Evolutionary conservation across 2,888 invertebrate genomes (phyloP).

Genomic region (Lycophotia porphyrea): DNA sequence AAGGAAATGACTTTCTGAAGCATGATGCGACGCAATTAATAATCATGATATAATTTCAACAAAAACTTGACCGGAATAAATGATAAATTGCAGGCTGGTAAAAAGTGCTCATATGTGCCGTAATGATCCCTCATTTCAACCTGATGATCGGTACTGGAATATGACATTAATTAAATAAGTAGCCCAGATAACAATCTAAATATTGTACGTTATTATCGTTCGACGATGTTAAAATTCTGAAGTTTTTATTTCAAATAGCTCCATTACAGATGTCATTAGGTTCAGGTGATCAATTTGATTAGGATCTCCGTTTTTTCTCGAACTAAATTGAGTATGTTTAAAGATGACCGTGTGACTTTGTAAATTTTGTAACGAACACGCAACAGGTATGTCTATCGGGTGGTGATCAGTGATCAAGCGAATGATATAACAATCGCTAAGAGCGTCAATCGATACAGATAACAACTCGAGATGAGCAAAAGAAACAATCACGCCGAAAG

Average conservation of each 20-base stretch:
- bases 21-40: constrained; percentile 80
- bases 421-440: constrained; percentile 51
- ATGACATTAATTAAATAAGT: constrained; percentile 63
- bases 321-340: constrained; percentile 38
- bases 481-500: constrained; percentile 78
- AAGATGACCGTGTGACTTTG: constrained; percentile 44
- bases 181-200: constrained; percentile 58
- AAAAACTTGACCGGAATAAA: constrained; percentile 81
- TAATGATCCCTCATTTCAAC: constrained; percentile 57
- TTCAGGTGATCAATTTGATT: constrained; percentile 51
- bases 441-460: constrained; percentile 52
- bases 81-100: constrained; percentile 81
- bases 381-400: constrained; percentile 47
- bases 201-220: constrained; percentile 40
- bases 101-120: constrained; percentile 69
- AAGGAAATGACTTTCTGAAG: constrained; percentile 76
- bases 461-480: constrained; percentile 47
- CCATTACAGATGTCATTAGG: constrained; percentile 55
- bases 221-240: constrained; percentile 26
- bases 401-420: constrained; percentile 36
- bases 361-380: constrained; percentile 32
- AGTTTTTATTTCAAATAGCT: constrained; percentile 46
- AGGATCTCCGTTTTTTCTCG: constrained; percentile 31
- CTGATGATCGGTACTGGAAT: constrained; percentile 47
- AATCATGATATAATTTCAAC: constrained; percentile 78